Base-by-base conservation (phyloP, 2,888 invertebrate genomes). In the Cistogaster globosa region DNA sequence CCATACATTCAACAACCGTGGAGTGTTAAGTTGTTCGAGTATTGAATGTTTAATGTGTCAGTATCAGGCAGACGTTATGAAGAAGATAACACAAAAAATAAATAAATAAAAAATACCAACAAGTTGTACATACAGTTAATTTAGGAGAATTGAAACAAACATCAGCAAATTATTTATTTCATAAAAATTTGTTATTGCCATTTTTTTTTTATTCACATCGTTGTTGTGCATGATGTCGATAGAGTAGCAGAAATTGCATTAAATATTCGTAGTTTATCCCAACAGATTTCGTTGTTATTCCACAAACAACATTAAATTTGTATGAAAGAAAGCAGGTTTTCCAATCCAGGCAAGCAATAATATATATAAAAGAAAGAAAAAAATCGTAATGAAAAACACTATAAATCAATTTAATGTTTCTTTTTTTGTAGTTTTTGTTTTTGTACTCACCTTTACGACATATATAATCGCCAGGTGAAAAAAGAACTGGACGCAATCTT, bases 391-490 rank as follows among this genome's bases (percentile, higher is more conserved):
- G 78, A 82, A 58, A 83, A 74, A 80, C 42, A 79, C 18, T 65
- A 76, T 71, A 74, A 74, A 78, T 69, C 78, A 77, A 85, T 85
- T 84, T 68, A 75, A 74, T 11, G 26, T 18, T 36, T 48, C 18
- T 75, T 36, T 60, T 65, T 45, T 65, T 42, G 57, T 36, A 51
- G 57, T 48, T 65, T 32, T 11, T 22, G 4, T 12, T 18, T 7
- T 4, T 45, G 8, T 32, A 87, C 89, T 93, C 94, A 99, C 99
- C 99, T 96, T 99, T 99, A 90, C 98, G 96, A 94, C 99, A 99
- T 92, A 99, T 99, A 93, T 97, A 99, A 93, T 99, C 99, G 81
- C 99, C 98, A 36, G 99, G 99, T 89, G 98, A 98, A 94, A 99
- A 99, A 87, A 99, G 95, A 69, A 99, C 98, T 72, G 99, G 99